Evolutionary conservation across 2,888 invertebrate species (phyloP), one percentile per base, ranked within the genome.

Genomic region (Argynnis bischoffii): DNA sequence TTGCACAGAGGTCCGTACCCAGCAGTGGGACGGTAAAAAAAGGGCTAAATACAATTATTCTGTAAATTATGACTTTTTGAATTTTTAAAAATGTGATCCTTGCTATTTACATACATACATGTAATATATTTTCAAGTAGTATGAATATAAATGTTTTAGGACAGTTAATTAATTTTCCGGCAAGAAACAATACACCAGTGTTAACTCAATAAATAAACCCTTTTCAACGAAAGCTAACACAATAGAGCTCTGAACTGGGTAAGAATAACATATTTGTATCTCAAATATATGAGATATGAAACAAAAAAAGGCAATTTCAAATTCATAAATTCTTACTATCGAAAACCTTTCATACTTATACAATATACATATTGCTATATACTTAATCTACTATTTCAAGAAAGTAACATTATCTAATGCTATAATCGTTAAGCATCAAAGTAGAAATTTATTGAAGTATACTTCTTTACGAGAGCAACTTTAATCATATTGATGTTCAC

Each of bases 401-500:
- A 15, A 11, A 47, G 47, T 59, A 6, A 13, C 26, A 26, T 26
- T 31, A 59, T n/a, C 26, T n/a, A 21, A 48, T 8, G 18, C 51
- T n/a, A 5, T 41, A 61, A 61, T 61, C 14, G 16, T 3, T 41
- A 51, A 60, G 35, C 61, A 61, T 61, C 61, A 51, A 61, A 53
- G 61, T 53, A 21, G 15, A 53, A 31, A 31, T 35, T 55, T 41
- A 31, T 48, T 13, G 48, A 48, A n/a, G n/a, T 48, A 59, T 41
- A 41, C 35, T 41, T 48, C 57, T 48, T 48, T 31, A 16, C 48
- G 18, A 8, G 15, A 61, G 8, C 18, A 31, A 60, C 16, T 51
- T 51, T 51, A 61, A 61, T 61, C 61, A 41, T 35, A 61, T 61
- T 61, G 51, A 50, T 51, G 51, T 61, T 61, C 61, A 61, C 61